Conservation (phyloP, 2,113 vertebrate genomes). For the Pithys albifrons region DNA sequence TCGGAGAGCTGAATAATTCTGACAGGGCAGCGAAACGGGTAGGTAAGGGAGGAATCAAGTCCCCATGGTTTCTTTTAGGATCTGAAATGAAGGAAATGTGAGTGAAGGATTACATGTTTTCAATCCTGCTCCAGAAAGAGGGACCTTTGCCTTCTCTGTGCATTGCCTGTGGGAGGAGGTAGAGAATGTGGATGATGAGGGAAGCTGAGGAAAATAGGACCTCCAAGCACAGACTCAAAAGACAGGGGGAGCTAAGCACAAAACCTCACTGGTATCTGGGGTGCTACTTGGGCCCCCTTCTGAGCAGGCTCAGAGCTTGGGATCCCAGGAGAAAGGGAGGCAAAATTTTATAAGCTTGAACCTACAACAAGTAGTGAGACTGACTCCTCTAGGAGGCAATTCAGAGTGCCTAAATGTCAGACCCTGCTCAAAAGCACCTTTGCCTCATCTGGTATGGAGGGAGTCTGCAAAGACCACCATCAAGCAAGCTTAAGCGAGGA, state of each 20-base stretch:
- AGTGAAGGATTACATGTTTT: background rate
- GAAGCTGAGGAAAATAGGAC: background rate
- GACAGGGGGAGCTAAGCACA: background rate
- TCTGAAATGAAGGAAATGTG: background rate
- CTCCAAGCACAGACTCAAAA: background rate
- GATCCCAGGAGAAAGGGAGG: background rate
- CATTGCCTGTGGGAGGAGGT: background rate
- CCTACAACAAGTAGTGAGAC: fast-evolving
- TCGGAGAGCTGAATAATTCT: constrained; percentile 24
- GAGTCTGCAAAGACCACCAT: background rate
- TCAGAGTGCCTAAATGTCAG: background rate
- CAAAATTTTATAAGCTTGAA: fast-evolving
- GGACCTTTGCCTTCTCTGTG: background rate
- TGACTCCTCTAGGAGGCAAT: background rate
- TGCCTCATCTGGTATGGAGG: background rate
- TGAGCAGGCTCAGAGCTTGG: background rate
- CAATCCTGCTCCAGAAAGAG: background rate
- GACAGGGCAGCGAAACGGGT: background rate
- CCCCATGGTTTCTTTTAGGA: background rate
- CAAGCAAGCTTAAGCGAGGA: background rate
- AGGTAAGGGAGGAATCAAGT: background rate
- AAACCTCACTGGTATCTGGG: background rate
- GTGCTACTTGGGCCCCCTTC: background rate
- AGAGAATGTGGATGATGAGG: background rate
- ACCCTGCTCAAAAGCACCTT: background rate